Evolutionary conservation across 1,140 invertebrate genomes (phyloP), one percentile per base, ranked within the genome.

Genomic region (Pentalonia nigronervosa): DNA sequence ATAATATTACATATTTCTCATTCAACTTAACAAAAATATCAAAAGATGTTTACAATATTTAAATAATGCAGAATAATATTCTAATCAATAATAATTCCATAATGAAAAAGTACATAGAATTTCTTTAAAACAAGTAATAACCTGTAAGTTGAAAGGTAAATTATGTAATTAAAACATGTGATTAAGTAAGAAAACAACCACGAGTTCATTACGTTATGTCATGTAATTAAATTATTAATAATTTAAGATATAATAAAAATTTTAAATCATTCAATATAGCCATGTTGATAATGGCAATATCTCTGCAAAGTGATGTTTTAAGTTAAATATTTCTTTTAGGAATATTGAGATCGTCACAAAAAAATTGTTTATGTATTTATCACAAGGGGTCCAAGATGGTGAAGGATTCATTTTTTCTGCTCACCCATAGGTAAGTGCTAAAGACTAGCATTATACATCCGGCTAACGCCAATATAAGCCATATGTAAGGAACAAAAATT

Each of bases 401-500:
- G 21, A 91, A 91, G 8, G 81, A 53, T 21, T 86, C 50, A 84
- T 86, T 84, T 93, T 86, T 93, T 30, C 8, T 93, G 34, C 11
- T 84, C 2, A 93, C 60, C 23, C 81, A 93, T 53, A 93, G 23
- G 17, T 93, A 93, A 25, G 81, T 50, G 23, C 91, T 93, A 53
- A 56, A 2, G 3, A 93, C 25, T 41, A 93, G 25, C 91, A 93
- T 93, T 34, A 84, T 9, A 84, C 34, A 93, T 86, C 91, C 91
- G 48, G 48, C 8, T 20, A 93, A 83, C 17, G 91, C 45, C 91
- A 93, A 30, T 53, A 56, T 45, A 30, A 93, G 20, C 91, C 91
- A 93, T n/a, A 93, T 11, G 41, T 93, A 93, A 56, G 91, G 81
- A 30, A 86, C 41, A 25, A 86, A 41, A 56, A 36, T 84, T 86